Base-by-base conservation (phyloP, 2,113 vertebrate species). In the Lycaon pictus region DNA sequence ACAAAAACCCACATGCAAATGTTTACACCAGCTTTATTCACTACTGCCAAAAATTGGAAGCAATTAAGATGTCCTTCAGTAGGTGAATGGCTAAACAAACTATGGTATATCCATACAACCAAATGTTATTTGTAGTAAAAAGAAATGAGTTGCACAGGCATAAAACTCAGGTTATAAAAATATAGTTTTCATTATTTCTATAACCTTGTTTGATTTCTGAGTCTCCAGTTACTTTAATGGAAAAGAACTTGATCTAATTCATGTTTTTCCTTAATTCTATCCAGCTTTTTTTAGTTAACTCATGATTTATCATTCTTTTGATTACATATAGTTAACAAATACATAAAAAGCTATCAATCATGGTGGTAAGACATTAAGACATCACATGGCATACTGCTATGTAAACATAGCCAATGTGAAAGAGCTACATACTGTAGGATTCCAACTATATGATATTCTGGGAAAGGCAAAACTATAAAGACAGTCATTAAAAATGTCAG, bases 221-320 rank as follows among this genome's bases (percentile, higher is more conserved):
- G 35, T 93, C n/a, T 20, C 62, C 29, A 88, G 16, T 10, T 5
- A 74, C 76, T 12, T 87, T 32, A 65, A 48, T 35, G 81, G 55
- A 92, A 67, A 93, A 60, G 37, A 91, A 82, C 71, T 80, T 69
- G n/a, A 58, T 69, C 27, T 79, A 95, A 90, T 88, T 65, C 13
- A 17, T 88, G 17, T 82, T 84, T 90, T 48, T 23, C 53, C 56
- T 93, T 79, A 83, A 37, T 84, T 88, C 13, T 79, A 91, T 23
- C 13, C 86, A 88, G 56, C 93, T 62, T 84, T 51, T 92, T 80
- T 58, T 84, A 84, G 77, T 35, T 95, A 88, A 93, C 16, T 62
- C 5, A 11, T 15, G 48, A 85, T 76, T 74, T 81, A 80, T 53
- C 56, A 91, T 29, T 88, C 71, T 65, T 82, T 95, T 53, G 37